phyloP scores from a whole-genome alignment of 2,113 vertebrate species.

The Etheostoma cragini region DNA sequence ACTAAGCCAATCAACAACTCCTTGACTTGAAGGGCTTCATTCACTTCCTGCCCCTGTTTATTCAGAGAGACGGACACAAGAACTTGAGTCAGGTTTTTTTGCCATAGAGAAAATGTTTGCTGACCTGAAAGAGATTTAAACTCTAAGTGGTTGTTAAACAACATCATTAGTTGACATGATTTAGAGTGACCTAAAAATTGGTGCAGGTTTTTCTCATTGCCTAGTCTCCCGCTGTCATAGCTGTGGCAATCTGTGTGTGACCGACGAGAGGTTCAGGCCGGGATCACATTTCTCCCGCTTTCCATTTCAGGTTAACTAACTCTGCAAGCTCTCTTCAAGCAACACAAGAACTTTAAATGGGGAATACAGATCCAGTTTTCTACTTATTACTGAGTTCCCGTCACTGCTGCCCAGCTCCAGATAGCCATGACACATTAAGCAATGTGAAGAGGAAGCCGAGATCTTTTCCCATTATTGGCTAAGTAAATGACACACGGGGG shows the following conservation, averaged over 20 bases:
- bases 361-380: conserved; percentile 48
- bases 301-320: conserved; percentile 49
- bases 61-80: background rate
- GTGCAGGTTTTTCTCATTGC: conserved; percentile 16
- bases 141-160: conserved; percentile 17
- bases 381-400: conserved; percentile 29
- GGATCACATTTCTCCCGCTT: conserved; percentile 57
- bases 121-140: conserved; percentile 12
- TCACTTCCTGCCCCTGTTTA: conserved; percentile 15
- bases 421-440: conserved; percentile 36
- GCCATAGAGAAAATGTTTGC: background rate
- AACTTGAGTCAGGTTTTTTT: background rate
- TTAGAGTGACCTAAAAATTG: conserved; percentile 33
- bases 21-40: conserved; percentile 9
- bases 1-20: conserved; percentile 38
- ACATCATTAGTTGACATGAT: conserved; percentile 36
- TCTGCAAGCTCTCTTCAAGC: conserved; percentile 24
- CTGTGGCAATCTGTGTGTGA: conserved; percentile 33
- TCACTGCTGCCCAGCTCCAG: conserved; percentile 22
- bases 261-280: background rate
- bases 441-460: conserved; percentile 26
- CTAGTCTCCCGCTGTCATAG: background rate
- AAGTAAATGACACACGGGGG: conserved; percentile 21
- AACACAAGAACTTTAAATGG: conserved; percentile 42
- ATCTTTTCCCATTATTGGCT: conserved; percentile 11